Base-by-base conservation (phyloP, 1,140 invertebrate genomes). In the Aphelenchoides besseyi region DNA sequence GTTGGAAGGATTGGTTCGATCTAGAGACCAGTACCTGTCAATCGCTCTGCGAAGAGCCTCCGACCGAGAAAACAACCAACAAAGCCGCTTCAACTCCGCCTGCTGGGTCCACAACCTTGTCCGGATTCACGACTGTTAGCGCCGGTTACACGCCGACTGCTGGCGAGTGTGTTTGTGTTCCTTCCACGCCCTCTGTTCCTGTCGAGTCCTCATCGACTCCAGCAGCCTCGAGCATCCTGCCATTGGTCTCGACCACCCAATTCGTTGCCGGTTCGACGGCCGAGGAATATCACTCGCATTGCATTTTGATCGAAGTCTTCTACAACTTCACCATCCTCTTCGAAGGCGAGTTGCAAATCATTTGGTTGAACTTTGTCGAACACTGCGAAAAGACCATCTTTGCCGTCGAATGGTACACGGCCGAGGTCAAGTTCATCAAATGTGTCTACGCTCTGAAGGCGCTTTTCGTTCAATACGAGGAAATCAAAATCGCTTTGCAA, bases 391-490 rank as follows among this genome's bases (percentile, higher is more conserved):
- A 9, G 8, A 66, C 57, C 63, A 66, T 66, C 63, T 26, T 66
- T 29, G 37, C 37, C n/a, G 63, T 9, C 41, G 63, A 52, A 9
- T 9, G 8, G 9, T 59, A 9, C 9, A 64, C 36, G 8, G 30
- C 8, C 37, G 37, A 57, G 35, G 63, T 9, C 8, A 66, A 62
- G 37, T 8, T 66, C 9, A 29, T 66, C 36, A 48, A 59, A 68
- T 62, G 30, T 29, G 37, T 8, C 55, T 68, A 68, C 59, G 3
- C 66, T 16, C 55, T 68, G 66, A 8, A 68, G 55, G 8, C 8
- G 3, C 30, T 68, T 5, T 69, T 68, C 66, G 57, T 59, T 12
- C 55, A 59, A 33, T 59, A 68, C n/a, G 5, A 69, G 66, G 3
- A 68, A 9, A 69, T 68, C 59, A 23, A 70, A 8, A 29, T 68